Percentiles rank a stretch among this genome's conserved stretches.
These are phyloP conservation scores for Cheilosia impressa DNA, from an alignment of 2,888 invertebrate genomes.

Conservation along the genomic window DNA sequence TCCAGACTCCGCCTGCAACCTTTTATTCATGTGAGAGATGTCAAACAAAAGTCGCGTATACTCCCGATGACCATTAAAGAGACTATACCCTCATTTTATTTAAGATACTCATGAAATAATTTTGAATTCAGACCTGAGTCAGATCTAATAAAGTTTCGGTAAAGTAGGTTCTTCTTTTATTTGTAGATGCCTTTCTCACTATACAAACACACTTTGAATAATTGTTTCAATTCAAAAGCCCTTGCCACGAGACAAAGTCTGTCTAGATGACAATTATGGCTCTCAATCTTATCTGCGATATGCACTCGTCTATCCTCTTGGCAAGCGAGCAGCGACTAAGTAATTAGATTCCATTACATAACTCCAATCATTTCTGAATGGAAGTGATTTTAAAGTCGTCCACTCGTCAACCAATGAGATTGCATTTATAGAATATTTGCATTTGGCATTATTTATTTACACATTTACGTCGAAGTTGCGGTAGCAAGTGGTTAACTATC, in stretches of 20 bases:
- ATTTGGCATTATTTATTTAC: background rate
- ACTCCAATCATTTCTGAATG: slow-evolving; percentile 19
- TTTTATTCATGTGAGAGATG: too few relatives aligned
- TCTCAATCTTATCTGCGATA: slow-evolving; percentile 31
- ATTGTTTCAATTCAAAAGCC: slow-evolving; percentile 5
- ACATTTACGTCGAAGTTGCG: background rate
- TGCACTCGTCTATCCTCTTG: slow-evolving; percentile 4
- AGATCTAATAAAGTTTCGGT: background rate
- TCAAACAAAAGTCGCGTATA: too few relatives aligned
- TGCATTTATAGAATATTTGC: slow-evolving; percentile 16
- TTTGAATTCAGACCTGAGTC: too few relatives aligned
- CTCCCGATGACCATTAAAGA: too few relatives aligned
- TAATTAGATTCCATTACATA: slow-evolving; percentile 35
- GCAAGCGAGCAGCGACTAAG: background rate
- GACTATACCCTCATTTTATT: too few relatives aligned
- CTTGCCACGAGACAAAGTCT: slow-evolving; percentile 6
- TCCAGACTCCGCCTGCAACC: too few relatives aligned
- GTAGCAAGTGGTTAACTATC: slow-evolving; percentile 2
- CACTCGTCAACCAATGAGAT: background rate
- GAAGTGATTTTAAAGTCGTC: slow-evolving; percentile 8
- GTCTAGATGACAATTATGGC: slow-evolving; percentile 12
- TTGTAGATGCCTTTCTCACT: background rate
- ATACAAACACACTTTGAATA: background rate
- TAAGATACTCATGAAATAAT: too few relatives aligned
- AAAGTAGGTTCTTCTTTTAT: background rate